Base-by-base conservation (phyloP, 2,888 invertebrate genomes). In the Erebia aethiops region DNA sequence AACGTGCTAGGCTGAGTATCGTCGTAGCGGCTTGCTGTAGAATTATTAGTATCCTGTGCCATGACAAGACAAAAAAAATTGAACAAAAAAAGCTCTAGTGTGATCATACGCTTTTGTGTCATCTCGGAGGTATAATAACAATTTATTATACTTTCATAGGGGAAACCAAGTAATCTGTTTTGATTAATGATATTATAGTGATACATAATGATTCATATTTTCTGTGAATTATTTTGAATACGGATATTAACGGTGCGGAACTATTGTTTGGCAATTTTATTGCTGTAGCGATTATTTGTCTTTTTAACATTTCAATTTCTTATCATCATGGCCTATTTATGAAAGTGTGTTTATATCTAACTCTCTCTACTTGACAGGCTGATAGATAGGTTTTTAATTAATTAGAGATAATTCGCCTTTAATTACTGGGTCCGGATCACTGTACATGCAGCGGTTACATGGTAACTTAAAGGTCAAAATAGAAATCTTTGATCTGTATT, bases 401-500 rank as follows among this genome's bases (percentile, higher is more conserved):
- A 11, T 21, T 9, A 21, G 46, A 62, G 62, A 21, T 62, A 54
- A 54, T 54, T 54, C 16, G 51, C 14, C 35, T 52, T 54, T 54
- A 64, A 41, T 64, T 54, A n/a, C 54, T 35, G 18, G 54, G 35
- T 64, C 54, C 54, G 52, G 13, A 35, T 54, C n/a, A 18, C 3
- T 13, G 62, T 49, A 16, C 21, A 63, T 18, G 16, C 16, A 62
- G 46, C 62, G 67, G 51, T 58, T 49, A 57, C 62, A 71, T 62
- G 65, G 54, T 66, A 66, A 61, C 56, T 63, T 63, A 73, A 73
- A 73, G 73, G 73, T 73, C 73, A 70, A 64, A 64, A 62, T 70
- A 68, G 61, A 73, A 73, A 73, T 70, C 70, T 73, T 70, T 73
- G 66, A 70, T 70, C 64, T 72, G 67, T 62, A 62, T 62, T 49